Evolutionary conservation across 1,140 invertebrate species (phyloP).

Genomic region (Tetragonula clypearis): DNA sequence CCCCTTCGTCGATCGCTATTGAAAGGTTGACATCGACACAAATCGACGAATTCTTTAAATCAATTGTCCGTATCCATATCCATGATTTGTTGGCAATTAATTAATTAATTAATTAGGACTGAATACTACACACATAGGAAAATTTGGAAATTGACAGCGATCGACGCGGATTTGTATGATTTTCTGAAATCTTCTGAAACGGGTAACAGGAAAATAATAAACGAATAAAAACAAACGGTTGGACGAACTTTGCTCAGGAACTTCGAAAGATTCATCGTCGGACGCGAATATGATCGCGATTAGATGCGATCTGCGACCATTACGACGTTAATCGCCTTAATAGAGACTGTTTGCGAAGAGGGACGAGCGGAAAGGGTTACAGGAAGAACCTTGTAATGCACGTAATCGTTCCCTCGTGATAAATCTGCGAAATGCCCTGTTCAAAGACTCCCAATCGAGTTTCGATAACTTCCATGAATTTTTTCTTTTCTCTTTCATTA

Average conservation of each 20-base stretch:
- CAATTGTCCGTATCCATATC: no score
- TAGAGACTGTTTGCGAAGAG: background rate
- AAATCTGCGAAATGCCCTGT: background rate
- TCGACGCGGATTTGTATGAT: no score
- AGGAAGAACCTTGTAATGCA: constrained; percentile 2
- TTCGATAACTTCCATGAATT: background rate
- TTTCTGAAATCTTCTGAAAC: background rate
- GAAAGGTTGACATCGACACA: background rate
- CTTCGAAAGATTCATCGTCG: constrained; percentile 35
- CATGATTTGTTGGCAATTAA: no score
- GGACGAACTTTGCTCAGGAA: constrained; percentile 41
- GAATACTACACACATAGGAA: no score
- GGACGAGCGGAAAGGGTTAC: background rate
- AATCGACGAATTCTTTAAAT: background rate
- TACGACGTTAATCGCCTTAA: constrained; percentile 44
- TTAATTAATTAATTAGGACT: no score
- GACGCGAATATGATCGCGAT: constrained; percentile 46
- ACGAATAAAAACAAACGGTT: constrained; percentile 42
- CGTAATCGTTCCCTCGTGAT: constrained; percentile 12
- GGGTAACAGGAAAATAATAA: constrained; percentile 75
- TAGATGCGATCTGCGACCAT: constrained; percentile 46
- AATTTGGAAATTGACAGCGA: no score
- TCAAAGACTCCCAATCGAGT: background rate
- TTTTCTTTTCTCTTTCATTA: no score
- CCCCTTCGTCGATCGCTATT: no score